A percentile compares a stretch with the other conserved stretches of the same genome.
phyloP scores from a whole-genome alignment of 2,113 vertebrate species.

The rabbit (Oryctolagus cuniculus) region mOryCun1.1 NC_091436.1:48616501-48617000 shows the following conservation, averaged over 20 bases:
- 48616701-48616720: not conserved
- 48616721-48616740: not conserved
- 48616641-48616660: not conserved
- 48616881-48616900: not conserved
- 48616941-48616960: not conserved
- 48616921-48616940: not conserved
- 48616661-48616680: not conserved
- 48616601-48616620: not conserved
- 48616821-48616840: not conserved
- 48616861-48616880: not conserved
- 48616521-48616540: no score
- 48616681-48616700: not conserved
- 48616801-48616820: not conserved
- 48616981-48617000: not conserved
- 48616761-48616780: not conserved
- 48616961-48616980: not conserved
- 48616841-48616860: not conserved
- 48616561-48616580: not conserved
- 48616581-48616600: not conserved
- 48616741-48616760: not conserved
- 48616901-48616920: not conserved
- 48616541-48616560: no score
- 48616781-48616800: not conserved
- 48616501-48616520: no score
- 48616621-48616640: not conserved